phyloP scores from a whole-genome alignment of 2,113 vertebrate species.

The Platichthys stellatus region DNA sequence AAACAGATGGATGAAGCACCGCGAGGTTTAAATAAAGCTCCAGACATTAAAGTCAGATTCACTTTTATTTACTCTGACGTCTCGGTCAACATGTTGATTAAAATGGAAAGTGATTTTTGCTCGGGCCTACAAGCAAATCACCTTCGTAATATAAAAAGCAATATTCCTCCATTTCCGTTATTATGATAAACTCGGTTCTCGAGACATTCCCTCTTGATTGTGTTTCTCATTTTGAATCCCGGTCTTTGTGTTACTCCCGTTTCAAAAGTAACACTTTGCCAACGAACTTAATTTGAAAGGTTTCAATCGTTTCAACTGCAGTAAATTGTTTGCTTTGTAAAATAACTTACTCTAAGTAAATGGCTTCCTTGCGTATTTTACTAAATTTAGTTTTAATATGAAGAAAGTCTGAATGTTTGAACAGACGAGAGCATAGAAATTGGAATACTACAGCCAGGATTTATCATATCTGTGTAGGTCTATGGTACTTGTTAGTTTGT shows the following conservation, averaged over 20 bases:
- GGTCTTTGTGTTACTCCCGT: not conserved
- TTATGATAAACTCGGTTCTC: not conserved
- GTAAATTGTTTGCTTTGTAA: no score
- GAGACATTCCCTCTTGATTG: not conserved
- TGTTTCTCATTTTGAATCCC: not conserved
- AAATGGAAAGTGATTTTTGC: not conserved
- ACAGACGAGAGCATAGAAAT: no score
- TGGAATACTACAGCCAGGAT: no score
- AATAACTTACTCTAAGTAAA: not conserved
- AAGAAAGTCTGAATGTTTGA: no score
- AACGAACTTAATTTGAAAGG: not conserved
- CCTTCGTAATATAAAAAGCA: no score
- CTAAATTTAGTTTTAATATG: no score
- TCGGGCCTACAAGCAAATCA: no score
- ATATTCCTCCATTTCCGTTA: no score
- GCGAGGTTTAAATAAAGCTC: constrained; percentile 17
- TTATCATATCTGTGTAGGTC: no score
- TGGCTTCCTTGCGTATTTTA: not conserved
- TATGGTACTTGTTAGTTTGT: no score
- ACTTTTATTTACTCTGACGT: not conserved
- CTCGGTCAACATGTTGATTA: constrained; percentile 3
- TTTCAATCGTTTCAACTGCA: no score
- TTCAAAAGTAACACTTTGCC: not conserved
- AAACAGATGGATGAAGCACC: constrained; percentile 24
- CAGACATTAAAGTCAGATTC: constrained; percentile 17